Conservation (phyloP, 2,797 vertebrate species). For the Eremophila alpestris region DNA sequence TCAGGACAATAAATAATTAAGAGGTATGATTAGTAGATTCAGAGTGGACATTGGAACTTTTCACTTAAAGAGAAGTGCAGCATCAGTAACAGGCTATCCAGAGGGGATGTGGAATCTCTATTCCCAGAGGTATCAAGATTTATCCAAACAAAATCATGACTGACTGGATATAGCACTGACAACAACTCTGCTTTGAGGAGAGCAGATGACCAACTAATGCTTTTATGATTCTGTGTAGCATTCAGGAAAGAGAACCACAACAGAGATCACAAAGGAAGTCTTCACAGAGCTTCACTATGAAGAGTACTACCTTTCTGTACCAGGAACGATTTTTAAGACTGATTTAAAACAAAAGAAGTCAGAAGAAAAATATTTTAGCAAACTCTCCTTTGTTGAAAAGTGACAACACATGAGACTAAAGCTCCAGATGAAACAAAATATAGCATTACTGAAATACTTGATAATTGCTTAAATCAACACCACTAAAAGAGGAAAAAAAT, state of each 20-base stretch:
- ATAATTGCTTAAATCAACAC: not conserved
- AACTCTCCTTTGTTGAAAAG: not conserved
- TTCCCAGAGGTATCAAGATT: not conserved
- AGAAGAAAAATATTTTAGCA: not conserved
- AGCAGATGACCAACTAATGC: not conserved
- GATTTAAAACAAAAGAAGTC: not conserved
- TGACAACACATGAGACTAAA: not conserved
- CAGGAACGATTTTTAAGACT: not conserved
- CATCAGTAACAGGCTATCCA: not conserved
- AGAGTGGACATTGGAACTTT: not conserved
- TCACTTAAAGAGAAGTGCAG: not conserved
- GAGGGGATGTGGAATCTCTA: not conserved
- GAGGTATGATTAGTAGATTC: not conserved
- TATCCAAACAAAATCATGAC: not conserved
- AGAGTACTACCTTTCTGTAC: not conserved
- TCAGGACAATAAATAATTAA: not conserved
- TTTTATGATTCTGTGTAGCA: not conserved
- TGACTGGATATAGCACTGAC: not conserved
- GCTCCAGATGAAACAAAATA: not conserved
- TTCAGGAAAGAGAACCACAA: not conserved
- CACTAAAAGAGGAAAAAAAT: not conserved
- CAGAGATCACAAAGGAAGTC: not conserved
- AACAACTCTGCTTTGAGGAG: not conserved
- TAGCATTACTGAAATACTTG: not conserved
- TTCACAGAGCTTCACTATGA: not conserved